Conservation (phyloP, 1,140 invertebrate species). For the Pachyrhynchus sulphureomaculatus region DNA sequence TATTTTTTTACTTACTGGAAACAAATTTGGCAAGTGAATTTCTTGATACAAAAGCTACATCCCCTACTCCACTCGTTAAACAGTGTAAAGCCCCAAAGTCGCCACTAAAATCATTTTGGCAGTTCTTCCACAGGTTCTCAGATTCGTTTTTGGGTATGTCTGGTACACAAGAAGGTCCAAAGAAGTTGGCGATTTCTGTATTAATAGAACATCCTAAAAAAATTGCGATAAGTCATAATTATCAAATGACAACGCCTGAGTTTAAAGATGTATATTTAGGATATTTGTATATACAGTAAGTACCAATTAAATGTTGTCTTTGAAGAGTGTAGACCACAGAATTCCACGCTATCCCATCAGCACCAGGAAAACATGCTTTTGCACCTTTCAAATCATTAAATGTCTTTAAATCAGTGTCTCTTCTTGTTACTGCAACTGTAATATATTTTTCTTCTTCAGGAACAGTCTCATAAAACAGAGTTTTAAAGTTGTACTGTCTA, state of each 20-base stretch:
- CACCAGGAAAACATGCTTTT: conserved; percentile 69
- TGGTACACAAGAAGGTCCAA: conserved; percentile 63
- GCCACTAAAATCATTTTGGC: conserved; percentile 49
- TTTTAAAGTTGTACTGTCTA: conserved; percentile 61
- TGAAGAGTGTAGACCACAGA: conserved; percentile 55
- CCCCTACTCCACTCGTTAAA: conserved; percentile 72
- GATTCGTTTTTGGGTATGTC: conserved; percentile 40
- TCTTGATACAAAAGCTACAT: conserved; percentile 84
- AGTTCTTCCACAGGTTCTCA: conserved; percentile 28
- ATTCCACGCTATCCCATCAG: conserved; percentile 66
- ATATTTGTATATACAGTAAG: no score
- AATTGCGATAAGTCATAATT: no score
- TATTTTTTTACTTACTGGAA: conserved; percentile 55
- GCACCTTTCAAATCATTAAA: conserved; percentile 65
- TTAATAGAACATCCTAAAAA: conserved; percentile 52
- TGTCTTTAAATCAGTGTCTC: conserved; percentile 57
- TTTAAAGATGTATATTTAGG: no score
- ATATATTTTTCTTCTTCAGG: conserved; percentile 61
- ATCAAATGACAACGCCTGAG: no score
- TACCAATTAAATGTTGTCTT: conserved; percentile 18
- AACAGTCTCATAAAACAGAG: conserved; percentile 66
- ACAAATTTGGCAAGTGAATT: conserved; percentile 67
- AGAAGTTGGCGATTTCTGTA: conserved; percentile 59
- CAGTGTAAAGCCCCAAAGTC: conserved; percentile 74
- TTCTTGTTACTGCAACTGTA: conserved; percentile 70